These are phyloP conservation scores for Sibirionetta formosa DNA, from an alignment of 2,797 vertebrate species.

Conservation along the genomic window DNA sequence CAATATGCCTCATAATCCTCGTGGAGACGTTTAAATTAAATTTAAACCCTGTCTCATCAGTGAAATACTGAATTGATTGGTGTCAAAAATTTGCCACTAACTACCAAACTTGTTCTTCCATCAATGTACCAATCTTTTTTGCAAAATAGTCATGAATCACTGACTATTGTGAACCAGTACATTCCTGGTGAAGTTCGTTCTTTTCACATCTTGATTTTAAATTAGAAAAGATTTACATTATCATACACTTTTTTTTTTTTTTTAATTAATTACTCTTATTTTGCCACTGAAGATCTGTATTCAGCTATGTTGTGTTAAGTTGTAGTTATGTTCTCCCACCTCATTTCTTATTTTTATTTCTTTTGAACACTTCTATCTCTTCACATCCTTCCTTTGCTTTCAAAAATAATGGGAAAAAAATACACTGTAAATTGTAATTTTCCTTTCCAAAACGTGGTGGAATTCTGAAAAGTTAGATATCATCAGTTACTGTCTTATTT, in stretches of 20 bases:
- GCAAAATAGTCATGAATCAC: background rate
- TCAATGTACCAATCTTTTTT: background rate
- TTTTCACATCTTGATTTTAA: background rate
- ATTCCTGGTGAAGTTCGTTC: background rate
- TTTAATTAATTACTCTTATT: background rate
- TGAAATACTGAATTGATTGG: background rate
- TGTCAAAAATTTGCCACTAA: background rate
- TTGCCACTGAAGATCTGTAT: background rate
- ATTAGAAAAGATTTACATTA: background rate
- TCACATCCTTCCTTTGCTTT: background rate
- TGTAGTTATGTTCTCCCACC: background rate
- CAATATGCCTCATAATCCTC: background rate
- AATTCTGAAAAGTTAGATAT: background rate
- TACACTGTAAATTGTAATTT: background rate
- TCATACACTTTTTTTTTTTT: background rate
- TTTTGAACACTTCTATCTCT: background rate
- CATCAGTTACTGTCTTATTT: background rate
- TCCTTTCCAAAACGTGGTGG: background rate
- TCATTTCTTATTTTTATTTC: background rate
- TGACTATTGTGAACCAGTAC: background rate
- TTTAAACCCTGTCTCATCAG: conserved; percentile 13
- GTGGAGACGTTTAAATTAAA: background rate
- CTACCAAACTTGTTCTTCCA: background rate
- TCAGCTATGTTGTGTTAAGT: background rate
- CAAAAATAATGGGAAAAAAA: background rate